Evolutionary conservation across 2,113 vertebrate genomes (phyloP).

Genomic region (Sclerurus mexicanus): DNA sequence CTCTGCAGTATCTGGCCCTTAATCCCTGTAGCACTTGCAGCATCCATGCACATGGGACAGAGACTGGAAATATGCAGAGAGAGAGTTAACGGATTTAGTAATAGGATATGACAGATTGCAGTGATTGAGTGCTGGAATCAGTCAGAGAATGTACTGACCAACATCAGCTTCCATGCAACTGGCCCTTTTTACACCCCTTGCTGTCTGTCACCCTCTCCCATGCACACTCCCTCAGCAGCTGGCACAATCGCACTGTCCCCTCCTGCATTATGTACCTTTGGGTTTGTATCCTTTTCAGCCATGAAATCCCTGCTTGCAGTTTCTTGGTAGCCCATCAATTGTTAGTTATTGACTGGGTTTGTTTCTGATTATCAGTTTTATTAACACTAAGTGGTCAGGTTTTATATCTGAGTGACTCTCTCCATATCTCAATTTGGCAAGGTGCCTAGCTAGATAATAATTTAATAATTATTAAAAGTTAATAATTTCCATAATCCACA

Average conservation of each 20-base stretch:
- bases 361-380: neutral
- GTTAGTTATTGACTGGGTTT: neutral
- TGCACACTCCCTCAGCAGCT: neutral
- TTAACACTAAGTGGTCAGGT: neutral
- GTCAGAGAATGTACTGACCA: neutral
- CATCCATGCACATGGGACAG: accelerated
- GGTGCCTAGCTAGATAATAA: neutral
- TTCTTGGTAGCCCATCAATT: neutral
- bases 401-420: neutral
- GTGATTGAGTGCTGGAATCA: accelerated
- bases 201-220: neutral
- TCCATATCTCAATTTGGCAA: neutral
- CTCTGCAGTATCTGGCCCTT: neutral
- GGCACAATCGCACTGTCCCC: too few relatives aligned
- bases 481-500: neutral
- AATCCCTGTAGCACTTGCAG: neutral
- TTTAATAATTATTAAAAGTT: neutral
- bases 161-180: accelerated
- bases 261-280: neutral
- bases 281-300: neutral
- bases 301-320: neutral
- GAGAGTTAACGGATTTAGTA: neutral
- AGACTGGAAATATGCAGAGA: neutral
- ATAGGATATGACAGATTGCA: neutral
- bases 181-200: accelerated